Conservation (phyloP, 2,888 invertebrate species). For the Conus canariensis region DNA sequence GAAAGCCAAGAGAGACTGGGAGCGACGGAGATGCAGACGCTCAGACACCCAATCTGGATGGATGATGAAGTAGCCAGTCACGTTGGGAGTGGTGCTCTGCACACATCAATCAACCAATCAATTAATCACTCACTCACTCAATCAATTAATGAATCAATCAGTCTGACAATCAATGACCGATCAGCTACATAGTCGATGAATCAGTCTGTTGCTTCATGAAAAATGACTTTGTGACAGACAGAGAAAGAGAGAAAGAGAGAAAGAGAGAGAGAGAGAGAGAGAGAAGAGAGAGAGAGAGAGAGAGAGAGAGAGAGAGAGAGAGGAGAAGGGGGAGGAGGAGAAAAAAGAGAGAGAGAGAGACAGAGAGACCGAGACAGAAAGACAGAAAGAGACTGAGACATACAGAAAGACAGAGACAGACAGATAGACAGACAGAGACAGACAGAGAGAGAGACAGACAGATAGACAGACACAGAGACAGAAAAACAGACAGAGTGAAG, state of each 20-base stretch:
- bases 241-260: background rate
- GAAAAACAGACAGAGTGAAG: no score
- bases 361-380: background rate
- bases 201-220: no score
- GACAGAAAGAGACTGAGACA: background rate
- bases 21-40: conserved; percentile 43
- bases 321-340: no score
- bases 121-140: no score
- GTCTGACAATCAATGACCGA: no score
- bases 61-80: conserved; percentile 65
- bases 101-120: background rate
- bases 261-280: no score
- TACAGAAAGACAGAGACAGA: background rate
- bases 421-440: no score
- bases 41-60: conserved; percentile 72
- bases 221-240: background rate
- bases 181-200: no score
- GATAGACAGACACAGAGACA: no score
- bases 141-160: no score
- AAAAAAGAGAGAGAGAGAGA: background rate
- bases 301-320: background rate
- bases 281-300: background rate
- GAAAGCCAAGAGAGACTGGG: conserved; percentile 41
- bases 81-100: conserved; percentile 62
- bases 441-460: no score